Conservation (phyloP, 2,888 invertebrate genomes). For the Nebria salina region DNA sequence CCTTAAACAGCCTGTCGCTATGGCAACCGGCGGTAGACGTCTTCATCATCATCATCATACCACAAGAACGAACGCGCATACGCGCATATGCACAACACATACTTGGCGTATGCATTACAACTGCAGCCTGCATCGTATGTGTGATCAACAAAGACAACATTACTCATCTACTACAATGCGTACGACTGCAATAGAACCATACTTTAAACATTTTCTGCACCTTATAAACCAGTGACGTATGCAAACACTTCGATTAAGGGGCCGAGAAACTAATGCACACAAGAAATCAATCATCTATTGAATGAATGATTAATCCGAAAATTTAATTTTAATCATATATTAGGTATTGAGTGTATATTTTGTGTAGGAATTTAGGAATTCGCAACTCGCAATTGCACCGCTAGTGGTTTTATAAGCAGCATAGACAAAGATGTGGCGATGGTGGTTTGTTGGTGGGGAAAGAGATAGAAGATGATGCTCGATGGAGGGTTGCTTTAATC, state of each 20-base stretch:
- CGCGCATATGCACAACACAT: slow-evolving; percentile 51
- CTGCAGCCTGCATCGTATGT: slow-evolving; percentile 28
- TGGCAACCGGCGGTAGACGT: slow-evolving; percentile 60
- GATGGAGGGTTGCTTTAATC: neutral
- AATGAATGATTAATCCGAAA: too few species aligned
- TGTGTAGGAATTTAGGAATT: too few species aligned
- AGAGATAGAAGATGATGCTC: neutral
- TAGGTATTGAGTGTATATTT: too few species aligned
- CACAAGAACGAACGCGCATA: neutral
- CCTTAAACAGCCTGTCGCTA: slow-evolving; percentile 61
- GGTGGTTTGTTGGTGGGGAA: neutral
- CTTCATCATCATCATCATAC: slow-evolving; percentile 57
- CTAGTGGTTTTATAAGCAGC: neutral
- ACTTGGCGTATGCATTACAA: slow-evolving; percentile 54
- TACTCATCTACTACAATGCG: neutral
- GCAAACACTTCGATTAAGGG: neutral
- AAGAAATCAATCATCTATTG: too few species aligned
- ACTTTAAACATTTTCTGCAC: neutral
- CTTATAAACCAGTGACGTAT: neutral
- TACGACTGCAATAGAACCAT: neutral
- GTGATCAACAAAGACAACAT: slow-evolving; percentile 53
- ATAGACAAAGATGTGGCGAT: neutral
- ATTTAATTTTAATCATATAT: too few species aligned
- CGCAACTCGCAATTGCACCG: neutral
- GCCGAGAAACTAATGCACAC: too few species aligned